Percentiles rank a stretch among this genome's conserved stretches.
Evolutionary conservation across 2,113 vertebrate species (phyloP).

Genomic region (Prochilodus magdalenae): DNA sequence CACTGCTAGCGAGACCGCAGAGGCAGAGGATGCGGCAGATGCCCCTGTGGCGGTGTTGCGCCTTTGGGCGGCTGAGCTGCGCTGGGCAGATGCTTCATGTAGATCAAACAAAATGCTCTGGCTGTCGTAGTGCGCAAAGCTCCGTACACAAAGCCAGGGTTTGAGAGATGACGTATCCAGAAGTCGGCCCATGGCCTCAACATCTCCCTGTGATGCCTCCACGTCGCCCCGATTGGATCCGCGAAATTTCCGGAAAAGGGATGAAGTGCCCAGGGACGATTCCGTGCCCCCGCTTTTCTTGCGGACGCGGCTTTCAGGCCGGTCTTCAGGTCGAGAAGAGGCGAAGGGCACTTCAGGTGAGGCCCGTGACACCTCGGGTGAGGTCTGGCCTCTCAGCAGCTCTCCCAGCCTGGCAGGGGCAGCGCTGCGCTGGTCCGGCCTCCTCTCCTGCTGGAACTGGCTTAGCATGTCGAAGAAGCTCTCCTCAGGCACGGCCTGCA

Average conservation of each 20-base stretch:
- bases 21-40: slow-evolving; percentile 84
- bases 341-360: slow-evolving; percentile 46
- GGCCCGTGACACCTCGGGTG: slow-evolving; percentile 39
- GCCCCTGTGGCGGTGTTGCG: slow-evolving; percentile 91
- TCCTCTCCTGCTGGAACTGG: slow-evolving; percentile 83
- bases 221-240: slow-evolving; percentile 75
- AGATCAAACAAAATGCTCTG: slow-evolving; percentile 93
- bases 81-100: slow-evolving; percentile 77
- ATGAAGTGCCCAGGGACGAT: slow-evolving; percentile 76
- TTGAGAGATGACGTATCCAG: slow-evolving; percentile 63
- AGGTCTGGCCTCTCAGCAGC: slow-evolving; percentile 66
- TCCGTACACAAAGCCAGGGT: slow-evolving; percentile 85
- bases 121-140: slow-evolving; percentile 89
- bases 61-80: slow-evolving; percentile 73
- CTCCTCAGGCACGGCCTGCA: slow-evolving; percentile 87
- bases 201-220: slow-evolving; percentile 64
- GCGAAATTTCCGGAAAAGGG: slow-evolving; percentile 88
- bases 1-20: slow-evolving; percentile 69
- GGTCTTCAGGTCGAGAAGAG: slow-evolving; percentile 59
- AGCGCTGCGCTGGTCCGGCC: slow-evolving; percentile 69
- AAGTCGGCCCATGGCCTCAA: slow-evolving; percentile 59
- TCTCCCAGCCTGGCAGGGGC: slow-evolving; percentile 67
- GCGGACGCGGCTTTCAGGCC: slow-evolving; percentile 76
- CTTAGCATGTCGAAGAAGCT: slow-evolving; percentile 91
- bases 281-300: slow-evolving; percentile 82